Evolutionary conservation across 2,113 vertebrate species (phyloP), one percentile per base, ranked within the genome.

Genomic region (Rhinichthys klamathensis): DNA sequence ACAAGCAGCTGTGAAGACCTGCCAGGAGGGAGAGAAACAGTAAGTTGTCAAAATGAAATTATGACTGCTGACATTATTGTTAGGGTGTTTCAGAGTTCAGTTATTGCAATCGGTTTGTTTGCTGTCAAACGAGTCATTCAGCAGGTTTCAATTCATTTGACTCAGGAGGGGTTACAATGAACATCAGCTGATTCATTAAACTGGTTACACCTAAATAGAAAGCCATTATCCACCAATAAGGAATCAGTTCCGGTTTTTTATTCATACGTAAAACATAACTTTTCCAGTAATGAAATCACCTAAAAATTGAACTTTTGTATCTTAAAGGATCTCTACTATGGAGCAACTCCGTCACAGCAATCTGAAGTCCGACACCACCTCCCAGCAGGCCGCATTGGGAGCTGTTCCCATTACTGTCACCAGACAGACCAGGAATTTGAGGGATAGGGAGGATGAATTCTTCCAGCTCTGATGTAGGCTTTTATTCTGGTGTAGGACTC

Each of bases 371-470:
- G 10, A 56, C 74, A 12, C 44, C 3, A 65, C 93, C 85, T 7
- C 25, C 8, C 89, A 95, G 77, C 95, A 94, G 6, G 88, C 92
- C 0, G 61, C 92, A 6, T 92, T 95, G 0, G 94, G 93, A 1
- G 94, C 95, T 0, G 94, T 96, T 2, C 96, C 97, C 0, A 92
- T 96, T 61, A 96, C 95, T 27, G 90, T 92, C 85, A 97, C 95
- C 86, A 95, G 93, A 61, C 94, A 94, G 25, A 94, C 94, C 0
- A 94, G 85, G 30, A 90, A 89, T 1, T 91, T 98, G 38, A 94
- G 92, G 3, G 95, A 98, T 27, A 84, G 87, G 25, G 96, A 98
- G 82, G 97, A 99, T 8, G 97, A 98, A 86, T 96, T 99, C 89
- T 99, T 98, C 92, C 94, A 96, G 82, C 93, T 97, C 86, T 98